phyloP scores from a whole-genome alignment of 1,140 invertebrate species.

The Drosophila kanapiae region DNA sequence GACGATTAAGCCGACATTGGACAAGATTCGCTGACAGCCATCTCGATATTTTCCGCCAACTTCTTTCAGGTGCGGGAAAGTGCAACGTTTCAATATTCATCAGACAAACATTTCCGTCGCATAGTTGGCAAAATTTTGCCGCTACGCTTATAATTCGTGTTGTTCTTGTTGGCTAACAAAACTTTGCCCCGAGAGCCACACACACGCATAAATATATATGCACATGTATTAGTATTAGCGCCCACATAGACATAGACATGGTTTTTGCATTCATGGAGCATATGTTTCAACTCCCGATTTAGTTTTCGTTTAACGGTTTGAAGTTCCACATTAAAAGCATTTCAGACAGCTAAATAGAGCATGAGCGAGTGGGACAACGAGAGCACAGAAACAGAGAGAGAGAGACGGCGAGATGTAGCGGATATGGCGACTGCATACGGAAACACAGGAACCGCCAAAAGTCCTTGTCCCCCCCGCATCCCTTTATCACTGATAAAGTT shows the following conservation, averaged over 20 bases:
- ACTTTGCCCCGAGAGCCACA: conserved; percentile 40
- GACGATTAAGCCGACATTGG: conserved; percentile 15
- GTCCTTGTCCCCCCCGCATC: conserved; percentile 11
- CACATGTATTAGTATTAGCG: not conserved
- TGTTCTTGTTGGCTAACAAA: conserved; percentile 47
- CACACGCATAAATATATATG: not conserved
- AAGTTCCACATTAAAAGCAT: conserved; percentile 71
- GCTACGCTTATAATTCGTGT: conserved; percentile 23
- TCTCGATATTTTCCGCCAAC: conserved; percentile 26
- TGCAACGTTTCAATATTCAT: conserved; percentile 47
- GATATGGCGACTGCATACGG: not conserved
- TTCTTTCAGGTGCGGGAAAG: conserved; percentile 31
- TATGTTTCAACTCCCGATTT: conserved; percentile 58
- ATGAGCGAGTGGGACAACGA: conserved; percentile 18
- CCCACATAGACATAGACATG: conserved; percentile 48
- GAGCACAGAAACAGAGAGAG: not conserved
- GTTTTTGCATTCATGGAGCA: conserved; percentile 74
- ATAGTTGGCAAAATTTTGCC: conserved; percentile 31
- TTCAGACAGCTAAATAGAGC: conserved; percentile 54
- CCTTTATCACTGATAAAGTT: conserved; percentile 68
- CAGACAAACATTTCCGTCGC: conserved; percentile 37
- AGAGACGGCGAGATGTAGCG: not conserved
- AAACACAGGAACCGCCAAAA: not conserved
- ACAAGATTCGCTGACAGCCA: conserved; percentile 33
- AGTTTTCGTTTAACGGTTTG: conserved; percentile 65